phyloP scores from a whole-genome alignment of 1,140 invertebrate genomes.

The Orussus abietinus region DNA sequence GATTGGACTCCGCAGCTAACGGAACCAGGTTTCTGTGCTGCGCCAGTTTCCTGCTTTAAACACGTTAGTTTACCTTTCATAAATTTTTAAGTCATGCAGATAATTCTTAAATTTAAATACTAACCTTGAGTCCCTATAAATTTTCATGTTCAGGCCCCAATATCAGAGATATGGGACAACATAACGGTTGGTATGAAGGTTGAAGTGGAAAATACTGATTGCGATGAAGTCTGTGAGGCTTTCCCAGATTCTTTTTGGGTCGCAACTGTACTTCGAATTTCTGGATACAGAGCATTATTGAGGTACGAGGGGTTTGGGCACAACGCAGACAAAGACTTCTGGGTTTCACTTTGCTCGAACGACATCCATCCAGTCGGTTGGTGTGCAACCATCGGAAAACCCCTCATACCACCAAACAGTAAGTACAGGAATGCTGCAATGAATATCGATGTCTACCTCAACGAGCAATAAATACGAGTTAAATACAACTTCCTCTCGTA shows the following conservation, averaged over 20 bases:
- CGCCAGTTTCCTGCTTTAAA: constrained; percentile 85
- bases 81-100: neutral
- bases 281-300: constrained; percentile 88
- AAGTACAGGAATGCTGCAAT: constrained; percentile 34
- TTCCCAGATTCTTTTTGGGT: constrained; percentile 91
- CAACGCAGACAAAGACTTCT: constrained; percentile 87
- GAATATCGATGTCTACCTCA: no score
- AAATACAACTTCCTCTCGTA: no score
- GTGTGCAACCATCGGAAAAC: constrained; percentile 93
- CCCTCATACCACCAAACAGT: constrained; percentile 88
- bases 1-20: constrained; percentile 79
- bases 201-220: constrained; percentile 89
- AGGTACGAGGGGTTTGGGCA: constrained; percentile 91
- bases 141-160: constrained; percentile 65
- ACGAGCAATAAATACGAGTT: no score
- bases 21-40: constrained; percentile 74
- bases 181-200: constrained; percentile 93
- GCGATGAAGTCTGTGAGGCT: constrained; percentile 71
- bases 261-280: constrained; percentile 84
- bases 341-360: constrained; percentile 90
- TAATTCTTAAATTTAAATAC: no score
- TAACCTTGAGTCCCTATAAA: neutral
- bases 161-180: constrained; percentile 89
- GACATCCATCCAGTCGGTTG: constrained; percentile 94
- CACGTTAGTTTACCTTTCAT: constrained; percentile 59